A percentile compares a stretch with the other conserved stretches of the same genome.
Evolutionary conservation across 2,113 vertebrate species (phyloP).

Genomic region (Lanius ludovicianus): DNA sequence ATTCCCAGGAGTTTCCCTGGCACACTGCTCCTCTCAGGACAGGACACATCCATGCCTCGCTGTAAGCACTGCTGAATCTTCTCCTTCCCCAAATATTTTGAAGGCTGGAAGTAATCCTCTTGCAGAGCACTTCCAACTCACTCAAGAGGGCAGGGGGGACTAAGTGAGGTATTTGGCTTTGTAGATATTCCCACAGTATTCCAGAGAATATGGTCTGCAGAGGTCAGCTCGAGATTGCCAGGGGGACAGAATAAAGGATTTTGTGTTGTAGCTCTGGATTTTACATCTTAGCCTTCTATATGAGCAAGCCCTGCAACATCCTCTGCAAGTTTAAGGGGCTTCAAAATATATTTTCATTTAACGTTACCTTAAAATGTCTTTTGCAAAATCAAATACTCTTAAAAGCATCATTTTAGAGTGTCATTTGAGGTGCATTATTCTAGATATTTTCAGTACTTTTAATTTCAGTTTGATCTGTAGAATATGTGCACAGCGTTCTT

Average conservation of each 20-base stretch:
- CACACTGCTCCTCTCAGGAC: not conserved
- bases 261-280: not conserved
- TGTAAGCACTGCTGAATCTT: not conserved
- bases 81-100: not conserved
- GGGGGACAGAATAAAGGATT: not conserved
- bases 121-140: not conserved
- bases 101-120: not conserved
- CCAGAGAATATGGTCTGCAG: not conserved
- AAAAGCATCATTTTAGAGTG: not conserved
- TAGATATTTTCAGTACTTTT: not conserved
- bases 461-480: not conserved
- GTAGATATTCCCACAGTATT: not conserved
- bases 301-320: not conserved
- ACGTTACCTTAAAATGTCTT: not conserved
- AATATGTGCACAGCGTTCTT: not conserved
- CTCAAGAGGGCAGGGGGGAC: not conserved
- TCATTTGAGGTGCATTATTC: not conserved
- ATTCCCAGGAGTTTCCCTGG: not conserved
- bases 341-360: not conserved
- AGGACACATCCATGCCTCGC: rapidly evolving
- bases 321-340: not conserved
- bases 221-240: not conserved
- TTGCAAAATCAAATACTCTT: not conserved
- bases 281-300: not conserved
- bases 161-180: not conserved